These are phyloP conservation scores for Rotaria macrura DNA, from an alignment of 2,888 invertebrate genomes.

Conservation along the genomic window DNA sequence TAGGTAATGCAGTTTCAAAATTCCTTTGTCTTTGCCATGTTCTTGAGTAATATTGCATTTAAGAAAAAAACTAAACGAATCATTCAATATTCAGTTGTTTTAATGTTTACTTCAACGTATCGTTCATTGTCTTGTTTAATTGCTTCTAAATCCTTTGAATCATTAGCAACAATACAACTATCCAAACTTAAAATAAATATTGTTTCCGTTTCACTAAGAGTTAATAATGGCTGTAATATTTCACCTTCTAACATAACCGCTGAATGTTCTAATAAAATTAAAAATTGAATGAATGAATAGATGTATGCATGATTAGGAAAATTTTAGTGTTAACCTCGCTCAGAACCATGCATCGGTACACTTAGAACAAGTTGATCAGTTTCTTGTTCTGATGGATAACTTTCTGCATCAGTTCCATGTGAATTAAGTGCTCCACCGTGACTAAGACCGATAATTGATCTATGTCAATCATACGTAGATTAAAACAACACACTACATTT, in stretches of 20 bases:
- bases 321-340: not conserved
- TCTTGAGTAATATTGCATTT: no score
- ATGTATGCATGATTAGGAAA: not conserved
- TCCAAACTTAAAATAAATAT: slow-evolving; percentile 24
- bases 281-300: no score
- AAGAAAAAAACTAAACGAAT: no score
- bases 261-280: not conserved
- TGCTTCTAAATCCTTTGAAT: slow-evolving; percentile 40
- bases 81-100: no score
- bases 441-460: not conserved
- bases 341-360: not conserved
- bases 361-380: not conserved
- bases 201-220: slow-evolving; percentile 28
- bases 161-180: slow-evolving; percentile 39
- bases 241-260: not conserved
- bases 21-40: no score
- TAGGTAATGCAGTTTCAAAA: no score
- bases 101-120: slow-evolving; percentile 44
- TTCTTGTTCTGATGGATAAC: not conserved
- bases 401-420: not conserved
- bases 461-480: not conserved
- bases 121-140: slow-evolving; percentile 41
- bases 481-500: no score
- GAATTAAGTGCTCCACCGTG: not conserved
- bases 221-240: not conserved